A percentile compares a stretch with the other conserved stretches of the same genome.
phyloP scores from a whole-genome alignment of 1,140 invertebrate species.

The Dendrolimus kikuchii region DNA sequence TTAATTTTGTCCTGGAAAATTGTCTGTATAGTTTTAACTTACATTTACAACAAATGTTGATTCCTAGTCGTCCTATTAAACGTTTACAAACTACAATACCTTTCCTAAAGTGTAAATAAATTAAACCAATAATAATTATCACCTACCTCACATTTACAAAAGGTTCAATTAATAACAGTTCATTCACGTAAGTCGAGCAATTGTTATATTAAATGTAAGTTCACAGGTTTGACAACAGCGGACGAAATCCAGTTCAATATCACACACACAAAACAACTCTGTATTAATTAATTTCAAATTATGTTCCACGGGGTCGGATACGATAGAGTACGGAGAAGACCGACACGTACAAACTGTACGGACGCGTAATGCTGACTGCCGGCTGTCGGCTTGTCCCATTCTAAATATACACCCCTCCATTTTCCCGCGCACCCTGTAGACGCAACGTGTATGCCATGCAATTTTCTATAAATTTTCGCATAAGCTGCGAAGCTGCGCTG shows the following conservation, averaged over 20 bases:
- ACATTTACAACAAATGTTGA: too few relatives aligned
- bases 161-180: constrained; percentile 34
- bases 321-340: constrained; percentile 18
- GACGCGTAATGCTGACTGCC: constrained; percentile 46
- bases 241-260: constrained; percentile 50
- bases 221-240: constrained; percentile 24
- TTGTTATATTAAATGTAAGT: constrained; percentile 8
- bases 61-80: too few relatives aligned
- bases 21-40: too few relatives aligned
- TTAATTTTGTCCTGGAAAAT: too few relatives aligned
- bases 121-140: constrained; percentile 12
- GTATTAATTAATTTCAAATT: constrained; percentile 46
- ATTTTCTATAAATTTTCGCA: constrained; percentile 71
- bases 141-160: constrained; percentile 36
- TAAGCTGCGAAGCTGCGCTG: constrained; percentile 63
- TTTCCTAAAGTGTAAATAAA: neutral
- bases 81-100: too few relatives aligned
- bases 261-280: constrained; percentile 41
- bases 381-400: constrained; percentile 38
- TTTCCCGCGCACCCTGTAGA: constrained; percentile 56
- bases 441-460: constrained; percentile 63
- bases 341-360: constrained; percentile 35
- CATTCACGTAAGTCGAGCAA: constrained; percentile 25
- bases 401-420: constrained; percentile 52
- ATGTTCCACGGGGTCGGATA: constrained; percentile 43